These are phyloP conservation scores for Leptopilina boulardi DNA, from an alignment of 1,140 invertebrate species.

Conservation along the genomic window DNA sequence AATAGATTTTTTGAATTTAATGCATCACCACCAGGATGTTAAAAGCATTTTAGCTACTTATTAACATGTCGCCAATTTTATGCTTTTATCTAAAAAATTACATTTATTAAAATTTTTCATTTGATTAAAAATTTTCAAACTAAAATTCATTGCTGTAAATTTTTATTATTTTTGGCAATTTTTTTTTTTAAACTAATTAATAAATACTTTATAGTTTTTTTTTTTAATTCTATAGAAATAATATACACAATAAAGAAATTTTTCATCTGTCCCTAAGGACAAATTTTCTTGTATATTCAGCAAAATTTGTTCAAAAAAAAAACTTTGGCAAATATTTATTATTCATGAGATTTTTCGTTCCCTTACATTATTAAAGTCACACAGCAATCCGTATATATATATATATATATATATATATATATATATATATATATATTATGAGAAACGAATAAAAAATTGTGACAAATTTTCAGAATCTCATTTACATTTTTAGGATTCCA, in stretches of 20 bases:
- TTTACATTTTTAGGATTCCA: too few species aligned
- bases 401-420: too few species aligned
- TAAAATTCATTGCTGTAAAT: too few species aligned
- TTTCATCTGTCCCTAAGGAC: not conserved
- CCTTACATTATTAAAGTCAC: not conserved
- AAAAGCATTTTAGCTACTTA: not conserved
- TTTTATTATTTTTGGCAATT: too few species aligned
- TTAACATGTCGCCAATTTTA: not conserved
- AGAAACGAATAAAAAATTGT: not conserved
- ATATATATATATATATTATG: too few species aligned
- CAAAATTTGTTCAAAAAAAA: not conserved
- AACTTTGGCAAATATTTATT: not conserved
- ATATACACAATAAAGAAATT: too few species aligned
- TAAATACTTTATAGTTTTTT: too few species aligned
- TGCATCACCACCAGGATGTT: not conserved
- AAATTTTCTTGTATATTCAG: not conserved
- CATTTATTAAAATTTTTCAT: not conserved
- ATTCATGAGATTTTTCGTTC: not conserved
- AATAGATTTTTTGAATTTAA: not conserved
- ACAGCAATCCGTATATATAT: too few species aligned
- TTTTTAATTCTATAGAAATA: too few species aligned
- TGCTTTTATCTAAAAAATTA: constrained; percentile 1
- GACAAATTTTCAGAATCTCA: not conserved
- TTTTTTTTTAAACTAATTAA: too few species aligned
- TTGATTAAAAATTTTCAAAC: too few species aligned